These are phyloP conservation scores for Eupithecia subumbrata DNA, from an alignment of 2,888 invertebrate species.

Conservation along the genomic window DNA sequence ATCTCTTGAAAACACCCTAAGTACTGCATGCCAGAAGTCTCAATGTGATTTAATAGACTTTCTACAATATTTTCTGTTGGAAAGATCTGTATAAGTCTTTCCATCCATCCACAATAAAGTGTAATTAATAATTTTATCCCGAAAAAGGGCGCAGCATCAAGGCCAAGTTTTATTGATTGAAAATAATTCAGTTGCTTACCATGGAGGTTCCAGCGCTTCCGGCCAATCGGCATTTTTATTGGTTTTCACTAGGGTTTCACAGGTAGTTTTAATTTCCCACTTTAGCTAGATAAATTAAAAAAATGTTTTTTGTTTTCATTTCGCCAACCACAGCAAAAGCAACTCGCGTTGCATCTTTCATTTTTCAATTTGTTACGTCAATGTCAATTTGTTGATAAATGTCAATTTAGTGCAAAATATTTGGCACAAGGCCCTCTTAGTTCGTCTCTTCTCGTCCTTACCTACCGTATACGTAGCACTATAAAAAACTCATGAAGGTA, in stretches of 20 bases:
- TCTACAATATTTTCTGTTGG: constrained; percentile 7
- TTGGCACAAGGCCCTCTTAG: background rate
- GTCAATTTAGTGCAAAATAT: background rate
- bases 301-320: constrained; percentile 31
- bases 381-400: constrained; percentile 1
- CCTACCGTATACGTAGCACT: too few relatives aligned
- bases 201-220: constrained; percentile 91
- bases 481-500: too few relatives aligned
- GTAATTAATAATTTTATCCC: background rate
- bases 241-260: constrained; percentile 20
- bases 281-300: constrained; percentile 11
- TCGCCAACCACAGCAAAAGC: background rate
- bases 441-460: too few relatives aligned
- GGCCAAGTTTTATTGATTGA: constrained; percentile 32
- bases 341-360: background rate
- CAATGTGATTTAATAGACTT: too few relatives aligned
- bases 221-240: constrained; percentile 83
- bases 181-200: constrained; percentile 74
- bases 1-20: background rate
- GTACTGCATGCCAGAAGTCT: background rate
- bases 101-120: background rate
- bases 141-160: constrained; percentile 17
- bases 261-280: background rate
- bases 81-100: background rate
- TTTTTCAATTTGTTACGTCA: constrained; percentile 11